Percentiles rank a stretch among this genome's conserved stretches.
phyloP scores from a whole-genome alignment of 2,888 invertebrate genomes.

The Notodonta ziczac region DNA sequence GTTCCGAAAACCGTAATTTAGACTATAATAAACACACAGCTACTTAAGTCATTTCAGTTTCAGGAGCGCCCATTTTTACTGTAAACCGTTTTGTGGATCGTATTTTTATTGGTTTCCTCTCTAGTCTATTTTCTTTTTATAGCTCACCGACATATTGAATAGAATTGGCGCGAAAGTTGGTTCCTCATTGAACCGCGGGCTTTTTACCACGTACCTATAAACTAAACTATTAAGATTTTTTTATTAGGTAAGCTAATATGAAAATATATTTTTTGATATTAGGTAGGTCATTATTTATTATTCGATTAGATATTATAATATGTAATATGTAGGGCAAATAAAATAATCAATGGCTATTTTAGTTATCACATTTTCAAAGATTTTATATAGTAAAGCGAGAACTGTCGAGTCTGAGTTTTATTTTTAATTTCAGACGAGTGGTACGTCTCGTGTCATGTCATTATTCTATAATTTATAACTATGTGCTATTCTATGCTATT shows the following conservation, averaged over 20 bases:
- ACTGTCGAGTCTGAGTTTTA: too few species aligned
- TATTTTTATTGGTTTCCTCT: slow-evolving; percentile 67
- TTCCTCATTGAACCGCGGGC: slow-evolving; percentile 39
- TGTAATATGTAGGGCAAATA: neutral
- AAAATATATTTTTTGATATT: neutral
- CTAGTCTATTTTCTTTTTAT: slow-evolving; percentile 71
- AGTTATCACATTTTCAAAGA: neutral
- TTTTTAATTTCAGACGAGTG: too few species aligned
- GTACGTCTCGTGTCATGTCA: too few species aligned
- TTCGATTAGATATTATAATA: too few species aligned
- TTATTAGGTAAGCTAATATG: too few species aligned
- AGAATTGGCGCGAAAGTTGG: slow-evolving; percentile 61
- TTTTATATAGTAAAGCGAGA: too few species aligned
- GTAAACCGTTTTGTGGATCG: slow-evolving; percentile 51
- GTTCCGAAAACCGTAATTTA: too few species aligned
- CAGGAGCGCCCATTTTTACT: slow-evolving; percentile 42
- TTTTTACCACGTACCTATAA: neutral
- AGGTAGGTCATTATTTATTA: too few species aligned
- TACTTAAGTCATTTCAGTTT: slow-evolving; percentile 32
- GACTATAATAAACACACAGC: neutral
- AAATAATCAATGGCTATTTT: neutral
- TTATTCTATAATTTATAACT: too few species aligned
- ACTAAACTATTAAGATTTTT: too few species aligned
- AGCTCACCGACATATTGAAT: slow-evolving; percentile 71
- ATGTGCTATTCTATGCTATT: too few species aligned